A percentile compares a stretch with the other conserved stretches of the same genome.
Conservation (phyloP, 2,797 vertebrate species). For the Rallus crepitans region DNA sequence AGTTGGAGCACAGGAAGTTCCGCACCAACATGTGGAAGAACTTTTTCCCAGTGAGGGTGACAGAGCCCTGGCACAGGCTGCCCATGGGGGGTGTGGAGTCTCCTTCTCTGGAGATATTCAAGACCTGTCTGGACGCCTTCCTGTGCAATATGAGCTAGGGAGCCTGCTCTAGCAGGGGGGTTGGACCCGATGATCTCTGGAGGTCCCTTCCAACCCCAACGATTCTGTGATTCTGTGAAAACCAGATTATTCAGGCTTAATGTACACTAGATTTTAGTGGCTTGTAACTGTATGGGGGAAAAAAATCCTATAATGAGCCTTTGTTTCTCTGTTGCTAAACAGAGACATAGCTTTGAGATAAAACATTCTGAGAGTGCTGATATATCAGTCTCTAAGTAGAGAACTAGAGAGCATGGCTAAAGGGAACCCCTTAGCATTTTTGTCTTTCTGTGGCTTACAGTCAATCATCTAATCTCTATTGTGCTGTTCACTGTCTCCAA, state of each 20-base stretch:
- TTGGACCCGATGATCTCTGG: too few species aligned
- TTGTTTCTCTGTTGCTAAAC: neutral
- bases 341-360: neutral
- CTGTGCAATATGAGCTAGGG: too few species aligned
- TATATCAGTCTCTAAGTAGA: neutral
- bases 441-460: neutral
- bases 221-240: neutral
- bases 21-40: too few species aligned
- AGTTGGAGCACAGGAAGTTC: too few species aligned
- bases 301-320: neutral
- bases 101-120: too few species aligned
- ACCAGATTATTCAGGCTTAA: neutral
- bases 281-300: neutral
- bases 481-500: neutral
- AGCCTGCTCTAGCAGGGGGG: too few species aligned
- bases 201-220: too few species aligned
- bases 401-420: neutral
- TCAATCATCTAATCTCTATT: neutral
- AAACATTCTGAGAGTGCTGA: neutral
- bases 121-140: too few species aligned
- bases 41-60: too few species aligned
- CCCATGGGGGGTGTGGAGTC: too few species aligned
- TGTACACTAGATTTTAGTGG: neutral
- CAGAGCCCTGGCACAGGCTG: too few species aligned
- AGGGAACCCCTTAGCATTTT: neutral